phyloP scores from a whole-genome alignment of 2,113 vertebrate species.

The Corythaixoides concolor region DNA sequence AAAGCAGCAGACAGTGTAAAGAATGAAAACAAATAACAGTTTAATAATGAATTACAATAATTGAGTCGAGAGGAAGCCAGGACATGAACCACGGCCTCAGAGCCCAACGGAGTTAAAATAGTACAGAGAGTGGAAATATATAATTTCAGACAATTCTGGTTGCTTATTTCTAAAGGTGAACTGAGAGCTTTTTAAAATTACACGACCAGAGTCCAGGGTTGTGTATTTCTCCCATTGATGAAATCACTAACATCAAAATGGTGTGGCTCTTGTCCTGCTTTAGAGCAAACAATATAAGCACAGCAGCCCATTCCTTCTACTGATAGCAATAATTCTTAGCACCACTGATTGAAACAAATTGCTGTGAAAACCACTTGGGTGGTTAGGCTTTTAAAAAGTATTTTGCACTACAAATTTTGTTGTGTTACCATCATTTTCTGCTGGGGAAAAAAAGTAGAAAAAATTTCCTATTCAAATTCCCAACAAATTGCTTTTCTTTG shows the following conservation, averaged over 20 bases:
- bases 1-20: slow-evolving; percentile 5
- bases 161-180: slow-evolving; percentile 43
- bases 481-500: background rate
- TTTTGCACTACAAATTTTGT: background rate
- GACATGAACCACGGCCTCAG: background rate
- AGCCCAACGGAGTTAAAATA: slow-evolving; percentile 13
- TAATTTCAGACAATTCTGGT: slow-evolving; percentile 31
- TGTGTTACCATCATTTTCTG: background rate
- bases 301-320: slow-evolving; percentile 12
- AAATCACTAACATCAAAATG: slow-evolving; percentile 44
- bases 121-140: background rate
- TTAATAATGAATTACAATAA: slow-evolving; percentile 61
- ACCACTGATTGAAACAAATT: slow-evolving; percentile 3
- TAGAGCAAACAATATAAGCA: slow-evolving; percentile 7
- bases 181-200: slow-evolving; percentile 24
- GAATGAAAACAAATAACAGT: slow-evolving; percentile 50
- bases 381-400: background rate
- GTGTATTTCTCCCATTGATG: background rate
- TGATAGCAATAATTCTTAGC: slow-evolving; percentile 24
- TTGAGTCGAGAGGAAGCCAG: background rate
- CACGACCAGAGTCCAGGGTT: background rate
- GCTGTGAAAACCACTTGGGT: background rate
- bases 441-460: background rate
- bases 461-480: background rate
- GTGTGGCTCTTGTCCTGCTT: slow-evolving; percentile 7